Evolutionary conservation across 2,113 vertebrate species (phyloP).

Genomic region (Pollimyrus isidori): DNA sequence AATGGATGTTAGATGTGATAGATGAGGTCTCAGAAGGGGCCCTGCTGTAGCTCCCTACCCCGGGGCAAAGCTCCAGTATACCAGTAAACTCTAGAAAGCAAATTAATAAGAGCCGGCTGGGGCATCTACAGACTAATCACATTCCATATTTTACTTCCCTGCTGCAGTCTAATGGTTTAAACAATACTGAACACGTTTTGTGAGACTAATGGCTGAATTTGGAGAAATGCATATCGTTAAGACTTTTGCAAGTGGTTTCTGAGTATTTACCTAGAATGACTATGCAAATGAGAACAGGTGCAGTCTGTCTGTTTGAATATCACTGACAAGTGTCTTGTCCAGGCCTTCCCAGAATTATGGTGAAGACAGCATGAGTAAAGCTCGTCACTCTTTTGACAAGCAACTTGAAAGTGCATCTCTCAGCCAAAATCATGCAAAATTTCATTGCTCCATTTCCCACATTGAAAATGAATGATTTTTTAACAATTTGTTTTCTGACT

Average conservation of each 20-base stretch:
- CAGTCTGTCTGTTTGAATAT: background rate
- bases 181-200: background rate
- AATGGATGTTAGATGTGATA: background rate
- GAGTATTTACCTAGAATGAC: background rate
- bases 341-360: background rate
- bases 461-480: background rate
- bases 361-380: background rate
- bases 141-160: background rate
- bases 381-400: background rate
- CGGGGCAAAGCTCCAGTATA: background rate
- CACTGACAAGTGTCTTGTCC: background rate
- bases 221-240: background rate
- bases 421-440: background rate
- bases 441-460: background rate
- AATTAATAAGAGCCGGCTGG: background rate
- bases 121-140: background rate
- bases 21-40: background rate
- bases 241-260: background rate
- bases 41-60: background rate
- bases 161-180: background rate
- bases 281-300: background rate
- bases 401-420: background rate
- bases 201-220: background rate
- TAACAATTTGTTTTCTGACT: background rate
- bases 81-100: background rate